Conservation (phyloP, 2,797 vertebrate species). For the Ataeniobius toweri region DNA sequence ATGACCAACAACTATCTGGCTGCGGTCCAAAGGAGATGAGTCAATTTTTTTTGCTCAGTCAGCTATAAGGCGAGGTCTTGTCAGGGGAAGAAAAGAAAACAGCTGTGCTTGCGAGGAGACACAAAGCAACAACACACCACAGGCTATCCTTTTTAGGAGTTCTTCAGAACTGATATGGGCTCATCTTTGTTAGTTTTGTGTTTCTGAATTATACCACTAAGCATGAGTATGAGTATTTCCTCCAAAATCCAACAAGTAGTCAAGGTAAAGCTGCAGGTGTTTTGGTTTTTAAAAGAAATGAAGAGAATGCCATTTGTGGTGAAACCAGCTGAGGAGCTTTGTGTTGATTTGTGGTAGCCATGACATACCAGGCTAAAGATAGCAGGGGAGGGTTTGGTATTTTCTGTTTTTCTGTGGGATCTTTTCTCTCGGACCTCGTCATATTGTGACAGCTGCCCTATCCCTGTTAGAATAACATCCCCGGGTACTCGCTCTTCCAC, state of each 20-base stretch:
- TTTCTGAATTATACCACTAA: conserved; percentile 30
- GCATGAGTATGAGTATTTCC: background rate
- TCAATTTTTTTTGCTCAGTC: conserved; percentile 63
- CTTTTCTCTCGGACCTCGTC: conserved; percentile 53
- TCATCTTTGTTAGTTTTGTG: conserved; percentile 38
- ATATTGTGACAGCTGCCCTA: conserved; percentile 83
- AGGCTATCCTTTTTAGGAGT: conserved; percentile 35
- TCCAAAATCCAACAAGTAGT: background rate
- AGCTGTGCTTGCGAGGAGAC: conserved; percentile 66
- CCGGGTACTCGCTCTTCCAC: conserved; percentile 81
- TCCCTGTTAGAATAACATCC: conserved; percentile 82
- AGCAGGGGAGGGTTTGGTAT: conserved; percentile 62
- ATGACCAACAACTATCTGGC: conserved; percentile 65
- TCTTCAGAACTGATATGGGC: conserved; percentile 26
- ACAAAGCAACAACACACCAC: conserved; percentile 36
- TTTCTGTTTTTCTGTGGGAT: conserved; percentile 69
- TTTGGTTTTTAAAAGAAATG: background rate
- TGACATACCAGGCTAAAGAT: conserved; percentile 72
- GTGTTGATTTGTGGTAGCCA: conserved; percentile 50
- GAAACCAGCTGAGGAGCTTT: conserved; percentile 16
- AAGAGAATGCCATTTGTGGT: background rate
- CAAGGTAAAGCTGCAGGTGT: conserved; percentile 7
- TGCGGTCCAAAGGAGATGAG: conserved; percentile 58
- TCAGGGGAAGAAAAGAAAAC: conserved; percentile 41
- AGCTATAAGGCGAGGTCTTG: conserved; percentile 62